A percentile compares a stretch with the other conserved stretches of the same genome.
Conservation (phyloP, 2,113 vertebrate species). For the Orthochromis malagaraziensis region DNA sequence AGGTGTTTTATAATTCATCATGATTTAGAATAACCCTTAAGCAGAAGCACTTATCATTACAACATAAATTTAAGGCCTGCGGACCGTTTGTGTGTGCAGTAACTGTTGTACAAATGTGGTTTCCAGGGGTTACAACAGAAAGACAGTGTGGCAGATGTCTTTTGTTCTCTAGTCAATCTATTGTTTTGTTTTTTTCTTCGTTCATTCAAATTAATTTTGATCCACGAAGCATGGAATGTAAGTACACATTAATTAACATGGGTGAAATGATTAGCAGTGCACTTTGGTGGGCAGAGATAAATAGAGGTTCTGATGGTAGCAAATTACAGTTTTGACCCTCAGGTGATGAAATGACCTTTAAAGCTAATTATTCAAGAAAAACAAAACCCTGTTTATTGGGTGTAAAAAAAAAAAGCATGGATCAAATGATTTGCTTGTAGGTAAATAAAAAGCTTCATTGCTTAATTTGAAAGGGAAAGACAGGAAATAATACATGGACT, state of each 20-base stretch:
- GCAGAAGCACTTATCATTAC: slow-evolving; percentile 30
- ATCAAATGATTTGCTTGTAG: slow-evolving; percentile 6
- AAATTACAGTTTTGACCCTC: slow-evolving; percentile 45
- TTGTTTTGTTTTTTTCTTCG: background rate
- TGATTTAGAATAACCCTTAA: slow-evolving; percentile 21
- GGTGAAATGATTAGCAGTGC: slow-evolving; percentile 4
- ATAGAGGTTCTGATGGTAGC: slow-evolving; percentile 16
- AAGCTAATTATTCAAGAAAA: slow-evolving; percentile 61
- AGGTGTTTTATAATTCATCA: background rate
- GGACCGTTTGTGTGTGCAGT: background rate
- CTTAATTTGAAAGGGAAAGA: slow-evolving; percentile 13
- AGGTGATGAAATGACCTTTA: slow-evolving; percentile 61
- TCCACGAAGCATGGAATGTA: slow-evolving; percentile 16
- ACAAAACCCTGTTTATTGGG: slow-evolving; percentile 42
- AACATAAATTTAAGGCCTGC: slow-evolving; percentile 25
- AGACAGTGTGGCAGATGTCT: slow-evolving; percentile 18
- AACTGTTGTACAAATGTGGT: slow-evolving; percentile 11
- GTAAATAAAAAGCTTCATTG: slow-evolving; percentile 1
- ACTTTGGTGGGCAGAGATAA: slow-evolving; percentile 53
- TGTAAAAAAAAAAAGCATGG: slow-evolving; percentile 50
- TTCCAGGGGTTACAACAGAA: slow-evolving; percentile 7
- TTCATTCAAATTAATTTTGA: slow-evolving; percentile 19
- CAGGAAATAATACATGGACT: slow-evolving; percentile 8
- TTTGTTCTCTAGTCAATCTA: slow-evolving; percentile 11
- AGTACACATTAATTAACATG: slow-evolving; percentile 47